A percentile compares a stretch with the other conserved stretches of the same genome.
Evolutionary conservation across 2,888 invertebrate genomes (phyloP).

Genomic region (Autographa gamma): DNA sequence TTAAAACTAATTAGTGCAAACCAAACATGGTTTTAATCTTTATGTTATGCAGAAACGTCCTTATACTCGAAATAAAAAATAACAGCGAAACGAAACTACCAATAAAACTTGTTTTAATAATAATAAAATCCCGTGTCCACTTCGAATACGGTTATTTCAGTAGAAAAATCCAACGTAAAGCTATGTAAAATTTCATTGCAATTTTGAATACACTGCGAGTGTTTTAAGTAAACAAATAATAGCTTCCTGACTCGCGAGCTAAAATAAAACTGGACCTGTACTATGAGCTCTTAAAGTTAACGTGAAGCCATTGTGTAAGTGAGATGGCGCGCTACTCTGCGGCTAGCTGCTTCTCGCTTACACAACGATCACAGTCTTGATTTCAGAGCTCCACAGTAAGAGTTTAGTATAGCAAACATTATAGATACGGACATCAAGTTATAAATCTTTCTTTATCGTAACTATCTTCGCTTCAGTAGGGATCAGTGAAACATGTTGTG

Average conservation of each 20-base stretch:
- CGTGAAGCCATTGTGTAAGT: no score
- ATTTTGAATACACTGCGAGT: conserved; percentile 33
- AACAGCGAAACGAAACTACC: no score
- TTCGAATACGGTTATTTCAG: no score
- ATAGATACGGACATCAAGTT: conserved; percentile 53
- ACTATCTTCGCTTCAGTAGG: conserved; percentile 61
- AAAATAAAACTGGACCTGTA: conserved; percentile 61
- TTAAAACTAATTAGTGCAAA: conserved; percentile 19
- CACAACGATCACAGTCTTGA: no score
- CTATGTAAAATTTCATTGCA: conserved; percentile 39
- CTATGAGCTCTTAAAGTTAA: no score
- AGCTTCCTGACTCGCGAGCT: conserved; percentile 42
- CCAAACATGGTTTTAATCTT: not conserved
- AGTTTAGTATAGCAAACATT: conserved; percentile 51
- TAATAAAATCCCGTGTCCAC: no score
- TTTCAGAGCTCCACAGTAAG: no score
- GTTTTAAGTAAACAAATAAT: conserved; percentile 49
- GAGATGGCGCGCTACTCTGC: no score
- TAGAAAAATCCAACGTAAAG: not conserved
- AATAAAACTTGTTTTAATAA: no score
- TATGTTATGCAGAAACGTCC: no score
- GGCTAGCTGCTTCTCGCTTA: no score
- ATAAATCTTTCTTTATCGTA: conserved; percentile 70
- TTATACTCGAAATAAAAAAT: no score
- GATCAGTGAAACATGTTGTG: conserved; percentile 37